Evolutionary conservation across 1,140 invertebrate genomes (phyloP), one percentile per base, ranked within the genome.

Genomic region (Venustaconcha ellipsiformis): DNA sequence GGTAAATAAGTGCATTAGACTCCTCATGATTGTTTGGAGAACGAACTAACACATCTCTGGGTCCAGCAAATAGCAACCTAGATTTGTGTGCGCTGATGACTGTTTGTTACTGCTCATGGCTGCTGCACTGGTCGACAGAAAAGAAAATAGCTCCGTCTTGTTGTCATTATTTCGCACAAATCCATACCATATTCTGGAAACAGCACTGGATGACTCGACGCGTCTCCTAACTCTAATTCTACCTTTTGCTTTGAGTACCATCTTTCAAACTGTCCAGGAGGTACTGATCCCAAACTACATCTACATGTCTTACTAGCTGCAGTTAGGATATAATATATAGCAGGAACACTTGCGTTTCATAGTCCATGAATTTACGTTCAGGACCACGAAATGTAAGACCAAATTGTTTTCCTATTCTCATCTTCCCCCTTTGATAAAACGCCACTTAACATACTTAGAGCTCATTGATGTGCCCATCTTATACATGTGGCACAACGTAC

Each of bases 21-120:
- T 86, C 83, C 72, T 85, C 80, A 57, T 86, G 83, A 58, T 70
- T 78, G 67, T 79, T 82, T n/a, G 83, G 72, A 37, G 67, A 65
- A 4, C 73, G 4, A 18, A 1, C 20, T 63, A 37, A n/a, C 63
- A 57, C 15, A 30, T 56, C 26, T 67, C 66, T 30, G 26, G 66
- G n/a, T 23, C 18, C 14, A 30, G n/a, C 26, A 55, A 30, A 67
- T 67, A 67, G 23, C 26, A 67, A 18, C 0, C 26, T 48, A 17
- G 15, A 17, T 14, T 4, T 37, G 6, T 57, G 37, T 23, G 48
- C 20, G 20, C 14, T 26, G 14, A 57, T 58, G 18, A 69, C n/a
- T 75, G 71, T 20, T 48, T 63, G 37, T 48, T 12, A 6, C 20
- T 17, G 30, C 1, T 58, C 18, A 64, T 30, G 13, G 37, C 26